These are phyloP conservation scores for Ceratosolen solmsi DNA, from an alignment of 1,140 invertebrate genomes.

Conservation along the genomic window DNA sequence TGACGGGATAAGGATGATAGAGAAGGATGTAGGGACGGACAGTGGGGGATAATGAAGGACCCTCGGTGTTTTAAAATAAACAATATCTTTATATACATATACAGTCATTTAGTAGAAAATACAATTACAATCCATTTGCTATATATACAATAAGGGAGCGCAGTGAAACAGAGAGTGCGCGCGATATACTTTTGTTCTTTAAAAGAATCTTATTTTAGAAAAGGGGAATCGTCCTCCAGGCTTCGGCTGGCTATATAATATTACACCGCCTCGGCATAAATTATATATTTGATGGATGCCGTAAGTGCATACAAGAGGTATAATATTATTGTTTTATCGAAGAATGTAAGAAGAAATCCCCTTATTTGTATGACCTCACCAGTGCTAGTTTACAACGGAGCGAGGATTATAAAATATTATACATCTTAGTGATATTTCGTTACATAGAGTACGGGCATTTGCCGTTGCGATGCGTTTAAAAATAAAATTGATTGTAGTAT, in stretches of 20 bases:
- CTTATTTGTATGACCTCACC: background rate
- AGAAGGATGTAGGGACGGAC: background rate
- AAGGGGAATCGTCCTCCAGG: conserved; percentile 1
- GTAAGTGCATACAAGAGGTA: conserved; percentile 6
- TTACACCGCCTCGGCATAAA: conserved; percentile 15
- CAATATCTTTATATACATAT: conserved; percentile 20
- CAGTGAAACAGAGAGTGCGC: background rate
- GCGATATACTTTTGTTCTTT: conserved; percentile 10
- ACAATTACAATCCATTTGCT: conserved; percentile 62
- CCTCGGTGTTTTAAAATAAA: background rate
- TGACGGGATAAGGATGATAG: background rate
- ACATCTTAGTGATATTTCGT: background rate
- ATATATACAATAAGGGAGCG: conserved; percentile 56
- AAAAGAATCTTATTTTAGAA: conserved; percentile 17
- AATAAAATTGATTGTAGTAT: background rate
- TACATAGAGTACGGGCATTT: background rate
- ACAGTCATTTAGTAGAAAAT: conserved; percentile 57
- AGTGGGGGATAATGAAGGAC: background rate
- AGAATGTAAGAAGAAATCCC: background rate
- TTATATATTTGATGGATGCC: conserved; percentile 32
- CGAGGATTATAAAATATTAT: conserved; percentile 28
- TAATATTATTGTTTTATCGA: conserved; percentile 18
- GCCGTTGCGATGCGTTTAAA: background rate
- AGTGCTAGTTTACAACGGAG: conserved; percentile 3
- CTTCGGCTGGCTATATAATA: conserved; percentile 16